Evolutionary conservation across 2,113 vertebrate species (phyloP).

Genomic region (Epinephelus moara): DNA sequence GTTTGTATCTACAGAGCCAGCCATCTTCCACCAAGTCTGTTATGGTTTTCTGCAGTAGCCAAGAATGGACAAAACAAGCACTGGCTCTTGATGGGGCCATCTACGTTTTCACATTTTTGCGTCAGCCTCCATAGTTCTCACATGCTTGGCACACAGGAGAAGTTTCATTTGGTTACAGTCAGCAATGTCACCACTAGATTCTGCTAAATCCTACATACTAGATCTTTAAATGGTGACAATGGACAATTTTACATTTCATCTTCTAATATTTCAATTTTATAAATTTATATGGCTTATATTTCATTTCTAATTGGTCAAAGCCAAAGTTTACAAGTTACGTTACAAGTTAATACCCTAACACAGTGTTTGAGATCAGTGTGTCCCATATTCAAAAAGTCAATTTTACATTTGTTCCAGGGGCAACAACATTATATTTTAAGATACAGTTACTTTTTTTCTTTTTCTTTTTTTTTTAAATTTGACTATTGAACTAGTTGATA

Average conservation of each 20-base stretch:
- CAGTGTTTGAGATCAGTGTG: neutral
- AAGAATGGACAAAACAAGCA: too few relatives aligned
- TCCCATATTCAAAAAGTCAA: neutral
- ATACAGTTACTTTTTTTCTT: neutral
- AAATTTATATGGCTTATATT: neutral
- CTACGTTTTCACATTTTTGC: too few relatives aligned
- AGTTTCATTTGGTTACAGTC: too few relatives aligned
- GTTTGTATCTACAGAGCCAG: too few relatives aligned
- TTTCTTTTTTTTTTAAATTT: neutral
- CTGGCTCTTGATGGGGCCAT: too few relatives aligned
- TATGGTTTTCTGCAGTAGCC: too few relatives aligned
- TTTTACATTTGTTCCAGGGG: neutral
- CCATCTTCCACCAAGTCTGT: too few relatives aligned
- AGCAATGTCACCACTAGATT: too few relatives aligned
- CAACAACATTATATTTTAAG: neutral
- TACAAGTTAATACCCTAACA: neutral
- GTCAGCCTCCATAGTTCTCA: too few relatives aligned
- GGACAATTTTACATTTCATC: neutral
- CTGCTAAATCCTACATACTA: too few relatives aligned
- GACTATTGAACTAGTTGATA: conserved; percentile 12
- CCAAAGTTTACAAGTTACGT: neutral
- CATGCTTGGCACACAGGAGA: too few relatives aligned
- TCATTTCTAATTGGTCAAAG: neutral
- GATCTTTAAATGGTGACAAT: neutral
- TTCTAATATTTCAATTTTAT: neutral